Percentiles rank a stretch among this genome's conserved stretches.
phyloP scores from a whole-genome alignment of 2,888 invertebrate genomes.

The Matsumyia berberina region DNA sequence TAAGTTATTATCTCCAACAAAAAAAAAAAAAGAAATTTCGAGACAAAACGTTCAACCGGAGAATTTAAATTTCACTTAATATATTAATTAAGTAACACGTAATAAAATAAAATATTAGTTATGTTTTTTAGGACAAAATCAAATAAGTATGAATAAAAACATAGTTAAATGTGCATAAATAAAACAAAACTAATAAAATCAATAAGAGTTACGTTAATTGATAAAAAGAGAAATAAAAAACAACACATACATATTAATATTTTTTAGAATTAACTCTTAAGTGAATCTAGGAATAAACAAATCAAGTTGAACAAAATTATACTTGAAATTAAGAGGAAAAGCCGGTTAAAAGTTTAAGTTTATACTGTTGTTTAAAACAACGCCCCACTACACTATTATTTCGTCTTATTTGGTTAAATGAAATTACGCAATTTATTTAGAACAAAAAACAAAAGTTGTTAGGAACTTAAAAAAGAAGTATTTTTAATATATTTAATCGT shows the following conservation, averaged over 20 bases:
- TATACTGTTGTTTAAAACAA: conserved; percentile 72
- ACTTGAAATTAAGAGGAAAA: conserved; percentile 61
- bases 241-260: conserved; percentile 70
- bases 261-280: conserved; percentile 68
- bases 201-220: conserved; percentile 68
- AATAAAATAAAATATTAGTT: conserved; percentile 51
- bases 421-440: conserved; percentile 22
- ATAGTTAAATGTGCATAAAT: conserved; percentile 74
- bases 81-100: conserved; percentile 67
- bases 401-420: conserved; percentile 43
- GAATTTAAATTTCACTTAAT: conserved; percentile 71
- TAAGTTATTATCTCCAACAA: conserved; percentile 70
- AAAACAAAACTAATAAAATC: conserved; percentile 62
- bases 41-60: conserved; percentile 61
- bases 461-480: conserved; percentile 47
- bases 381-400: conserved; percentile 60
- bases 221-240: conserved; percentile 57
- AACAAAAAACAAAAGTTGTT: conserved; percentile 41
- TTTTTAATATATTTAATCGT: conserved; percentile 70
- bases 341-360: conserved; percentile 61
- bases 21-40: conserved; percentile 60
- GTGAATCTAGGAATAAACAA: conserved; percentile 67
- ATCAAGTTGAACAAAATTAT: conserved; percentile 65
- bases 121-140: conserved; percentile 71
- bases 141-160: conserved; percentile 68